A percentile compares a stretch with the other conserved stretches of the same genome.
Evolutionary conservation across 2,888 invertebrate species (phyloP).

Genomic region (Muscina levida): DNA sequence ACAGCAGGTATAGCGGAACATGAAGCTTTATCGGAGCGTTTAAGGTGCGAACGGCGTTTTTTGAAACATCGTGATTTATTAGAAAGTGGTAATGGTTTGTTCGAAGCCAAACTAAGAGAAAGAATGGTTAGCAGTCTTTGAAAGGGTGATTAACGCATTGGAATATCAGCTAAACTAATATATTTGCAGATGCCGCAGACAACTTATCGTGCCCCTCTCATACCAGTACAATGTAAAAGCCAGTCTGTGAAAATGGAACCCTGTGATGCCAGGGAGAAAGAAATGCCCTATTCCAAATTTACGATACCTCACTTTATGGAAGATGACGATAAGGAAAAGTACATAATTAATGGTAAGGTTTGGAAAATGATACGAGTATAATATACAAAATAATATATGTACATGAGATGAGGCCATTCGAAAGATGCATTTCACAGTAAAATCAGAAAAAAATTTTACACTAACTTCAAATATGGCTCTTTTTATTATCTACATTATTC

Average conservation of each 20-base stretch:
- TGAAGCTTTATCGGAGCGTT: constrained; percentile 83
- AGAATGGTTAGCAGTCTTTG: constrained; percentile 69
- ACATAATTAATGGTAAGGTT: constrained; percentile 73
- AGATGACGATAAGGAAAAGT: constrained; percentile 76
- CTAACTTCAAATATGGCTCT: too few relatives aligned
- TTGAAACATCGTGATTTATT: constrained; percentile 73
- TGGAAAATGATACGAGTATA: too few relatives aligned
- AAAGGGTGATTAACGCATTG: too few relatives aligned
- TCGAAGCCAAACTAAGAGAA: constrained; percentile 74
- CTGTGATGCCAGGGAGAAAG: constrained; percentile 78
- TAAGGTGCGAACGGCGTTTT: constrained; percentile 80
- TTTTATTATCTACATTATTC: too few relatives aligned
- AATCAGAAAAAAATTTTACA: too few relatives aligned
- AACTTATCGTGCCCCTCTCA: constrained; percentile 85
- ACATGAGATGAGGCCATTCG: too few relatives aligned
- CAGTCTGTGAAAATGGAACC: constrained; percentile 83
- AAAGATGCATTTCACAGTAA: too few relatives aligned
- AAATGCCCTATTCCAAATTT: constrained; percentile 74
- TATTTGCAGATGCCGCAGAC: constrained; percentile 83
- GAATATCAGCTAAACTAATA: background rate
- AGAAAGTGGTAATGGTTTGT: constrained; percentile 72
- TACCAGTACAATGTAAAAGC: constrained; percentile 85
- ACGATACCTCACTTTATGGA: constrained; percentile 77
- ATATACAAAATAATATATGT: too few relatives aligned
- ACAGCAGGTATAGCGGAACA: constrained; percentile 88